These are phyloP conservation scores for Danio choprae DNA, from an alignment of 2,797 vertebrate genomes.

Conservation along the genomic window DNA sequence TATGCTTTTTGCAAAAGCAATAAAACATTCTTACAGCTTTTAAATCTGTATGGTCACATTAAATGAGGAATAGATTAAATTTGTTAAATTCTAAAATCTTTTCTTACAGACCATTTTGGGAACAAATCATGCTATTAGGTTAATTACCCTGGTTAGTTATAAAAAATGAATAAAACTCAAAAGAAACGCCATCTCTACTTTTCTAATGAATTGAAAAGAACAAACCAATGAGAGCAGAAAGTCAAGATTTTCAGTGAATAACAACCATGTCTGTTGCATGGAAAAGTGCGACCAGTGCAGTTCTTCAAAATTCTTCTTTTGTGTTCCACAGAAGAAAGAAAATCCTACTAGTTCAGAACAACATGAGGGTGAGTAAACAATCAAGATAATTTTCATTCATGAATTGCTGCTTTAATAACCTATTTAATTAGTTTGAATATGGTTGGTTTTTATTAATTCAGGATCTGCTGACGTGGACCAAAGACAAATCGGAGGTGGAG, in stretches of 20 bases:
- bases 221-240: neutral
- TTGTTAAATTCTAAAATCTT: neutral
- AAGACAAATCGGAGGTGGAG: conserved; percentile 95
- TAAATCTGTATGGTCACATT: neutral
- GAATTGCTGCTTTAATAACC: neutral
- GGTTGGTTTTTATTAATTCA: conserved; percentile 57
- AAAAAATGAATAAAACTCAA: neutral
- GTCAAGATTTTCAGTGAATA: neutral
- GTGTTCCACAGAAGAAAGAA: conserved; percentile 27
- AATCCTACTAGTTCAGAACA: neutral
- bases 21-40: neutral
- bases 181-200: neutral
- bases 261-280: neutral
- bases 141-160: neutral
- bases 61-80: neutral
- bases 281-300: neutral
- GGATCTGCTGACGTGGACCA: conserved; percentile 89
- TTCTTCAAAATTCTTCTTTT: conserved; percentile 35
- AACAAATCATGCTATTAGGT: neutral
- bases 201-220: neutral
- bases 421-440: neutral
- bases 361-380: conserved; percentile 11
- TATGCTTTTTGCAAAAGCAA: neutral
- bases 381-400: neutral
- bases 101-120: neutral